phyloP scores from a whole-genome alignment of 1,140 invertebrate genomes.

The Aphaenogaster rudis region DNA sequence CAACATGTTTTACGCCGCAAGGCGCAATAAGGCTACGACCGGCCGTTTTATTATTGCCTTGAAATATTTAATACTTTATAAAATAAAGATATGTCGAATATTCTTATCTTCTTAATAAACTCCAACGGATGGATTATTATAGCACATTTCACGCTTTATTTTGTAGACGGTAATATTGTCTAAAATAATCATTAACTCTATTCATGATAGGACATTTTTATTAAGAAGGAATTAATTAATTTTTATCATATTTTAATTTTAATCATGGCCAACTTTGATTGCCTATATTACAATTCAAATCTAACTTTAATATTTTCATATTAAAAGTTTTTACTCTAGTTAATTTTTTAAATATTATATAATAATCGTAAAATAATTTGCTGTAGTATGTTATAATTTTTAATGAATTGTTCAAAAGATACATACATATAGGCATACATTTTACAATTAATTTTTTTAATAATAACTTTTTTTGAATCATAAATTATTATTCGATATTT shows the following conservation, averaged over 20 bases:
- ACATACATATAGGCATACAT: background rate
- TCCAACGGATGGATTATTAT: background rate
- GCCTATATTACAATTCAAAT: background rate
- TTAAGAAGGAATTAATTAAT: background rate
- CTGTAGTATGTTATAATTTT: background rate
- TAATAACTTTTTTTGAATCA: background rate
- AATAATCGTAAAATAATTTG: background rate
- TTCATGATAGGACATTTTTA: background rate
- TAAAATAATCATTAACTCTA: background rate
- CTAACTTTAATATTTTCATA: background rate
- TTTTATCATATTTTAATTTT: background rate
- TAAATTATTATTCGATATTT: conserved; percentile 2
- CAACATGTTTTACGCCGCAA: too few species aligned
- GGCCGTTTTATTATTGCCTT: background rate
- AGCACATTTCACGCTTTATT: background rate
- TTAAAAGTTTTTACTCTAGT: background rate
- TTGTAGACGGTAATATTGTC: background rate
- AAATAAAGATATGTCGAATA: background rate
- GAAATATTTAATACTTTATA: background rate
- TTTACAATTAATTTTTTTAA: background rate
- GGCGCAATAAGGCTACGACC: background rate
- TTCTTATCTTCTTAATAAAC: background rate
- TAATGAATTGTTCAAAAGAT: background rate
- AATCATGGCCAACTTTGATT: background rate
- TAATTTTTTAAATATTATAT: background rate